These are phyloP conservation scores for Tipula vernalis DNA, from an alignment of 2,888 invertebrate genomes.

Conservation along the genomic window DNA sequence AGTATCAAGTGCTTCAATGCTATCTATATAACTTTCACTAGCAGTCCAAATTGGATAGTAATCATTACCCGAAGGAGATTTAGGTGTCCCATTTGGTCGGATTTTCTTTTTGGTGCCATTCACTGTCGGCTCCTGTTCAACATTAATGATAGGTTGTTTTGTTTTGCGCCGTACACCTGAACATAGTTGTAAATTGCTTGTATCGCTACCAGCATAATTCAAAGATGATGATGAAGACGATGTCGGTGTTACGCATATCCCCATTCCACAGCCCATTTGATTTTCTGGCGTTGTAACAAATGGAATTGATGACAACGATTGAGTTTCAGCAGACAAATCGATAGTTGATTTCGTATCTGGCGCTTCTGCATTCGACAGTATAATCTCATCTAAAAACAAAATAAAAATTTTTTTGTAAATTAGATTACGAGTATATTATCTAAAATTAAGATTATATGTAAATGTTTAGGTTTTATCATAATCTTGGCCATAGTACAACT, in stretches of 20 bases:
- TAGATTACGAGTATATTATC: not conserved
- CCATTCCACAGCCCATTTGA: not conserved
- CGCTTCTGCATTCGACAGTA: not conserved
- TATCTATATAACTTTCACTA: conserved; percentile 30
- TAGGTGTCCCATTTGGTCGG: conserved; percentile 40
- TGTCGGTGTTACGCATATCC: not conserved
- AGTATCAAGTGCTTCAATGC: conserved; percentile 10
- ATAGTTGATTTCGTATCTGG: not conserved
- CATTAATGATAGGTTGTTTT: not conserved
- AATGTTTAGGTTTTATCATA: not conserved
- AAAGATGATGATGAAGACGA: not conserved
- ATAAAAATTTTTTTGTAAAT: not conserved
- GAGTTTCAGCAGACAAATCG: not conserved
- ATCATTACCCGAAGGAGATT: conserved; percentile 34
- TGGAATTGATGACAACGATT: not conserved
- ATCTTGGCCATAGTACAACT: not conserved
- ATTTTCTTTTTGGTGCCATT: conserved; percentile 55
- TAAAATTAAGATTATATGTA: not conserved
- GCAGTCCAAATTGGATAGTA: conserved; percentile 33
- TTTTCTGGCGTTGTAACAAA: not conserved
- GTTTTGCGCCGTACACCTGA: conserved; percentile 17
- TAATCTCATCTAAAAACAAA: not conserved
- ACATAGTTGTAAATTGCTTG: not conserved
- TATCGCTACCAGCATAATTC: not conserved
- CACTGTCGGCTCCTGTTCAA: conserved; percentile 18